Evolutionary conservation across 2,888 invertebrate species (phyloP).

Genomic region (Andrena bicolor): DNA sequence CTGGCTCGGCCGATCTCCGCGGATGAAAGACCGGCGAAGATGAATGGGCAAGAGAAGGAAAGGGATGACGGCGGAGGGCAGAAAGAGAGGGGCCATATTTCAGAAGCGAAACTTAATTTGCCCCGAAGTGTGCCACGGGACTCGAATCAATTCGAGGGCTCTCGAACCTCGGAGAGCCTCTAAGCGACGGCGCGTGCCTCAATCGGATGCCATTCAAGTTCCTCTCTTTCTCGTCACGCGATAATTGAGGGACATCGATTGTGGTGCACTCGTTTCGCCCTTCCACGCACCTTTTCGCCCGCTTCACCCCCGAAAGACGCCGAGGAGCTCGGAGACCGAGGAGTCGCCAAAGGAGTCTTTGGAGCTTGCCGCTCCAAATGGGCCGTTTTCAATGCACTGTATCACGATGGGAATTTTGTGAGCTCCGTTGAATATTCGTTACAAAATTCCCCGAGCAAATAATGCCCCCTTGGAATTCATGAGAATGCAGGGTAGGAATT

Average conservation of each 20-base stretch:
- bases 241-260: constrained; percentile 73
- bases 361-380: background rate
- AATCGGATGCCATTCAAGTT: constrained; percentile 73
- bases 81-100: constrained; percentile 72
- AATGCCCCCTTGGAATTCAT: background rate
- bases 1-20: constrained; percentile 37
- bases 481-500: constrained; percentile 35
- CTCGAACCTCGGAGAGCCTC: constrained; percentile 77
- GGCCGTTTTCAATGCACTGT: too few relatives aligned
- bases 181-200: constrained; percentile 78
- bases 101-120: constrained; percentile 83
- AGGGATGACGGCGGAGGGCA: constrained; percentile 4
- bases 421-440: background rate
- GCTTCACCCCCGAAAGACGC: background rate
- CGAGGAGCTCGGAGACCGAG: background rate
- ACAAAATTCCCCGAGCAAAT: constrained; percentile 3
- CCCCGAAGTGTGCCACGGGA: constrained; percentile 81
- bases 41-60: constrained; percentile 48
- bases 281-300: constrained; percentile 29
- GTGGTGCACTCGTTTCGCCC: constrained; percentile 58
- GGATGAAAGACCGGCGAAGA: constrained; percentile 36
- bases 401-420: background rate
- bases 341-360: background rate
- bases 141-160: constrained; percentile 82
- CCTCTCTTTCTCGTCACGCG: constrained; percentile 65